Conservation (phyloP, 2,888 invertebrate species). For the Drosophila birchii region DNA sequence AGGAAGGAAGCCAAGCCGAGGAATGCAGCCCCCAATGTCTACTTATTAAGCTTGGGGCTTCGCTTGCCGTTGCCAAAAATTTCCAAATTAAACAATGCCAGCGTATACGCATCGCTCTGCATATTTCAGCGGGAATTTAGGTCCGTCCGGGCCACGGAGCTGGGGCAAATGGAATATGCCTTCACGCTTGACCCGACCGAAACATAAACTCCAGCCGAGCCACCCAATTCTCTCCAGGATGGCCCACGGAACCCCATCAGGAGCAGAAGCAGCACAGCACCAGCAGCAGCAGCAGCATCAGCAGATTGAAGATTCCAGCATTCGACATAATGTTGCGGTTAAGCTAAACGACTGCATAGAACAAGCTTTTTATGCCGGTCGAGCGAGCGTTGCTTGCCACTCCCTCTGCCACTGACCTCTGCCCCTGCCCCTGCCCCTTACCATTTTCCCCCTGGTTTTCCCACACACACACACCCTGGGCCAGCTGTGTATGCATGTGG, state of each 20-base stretch:
- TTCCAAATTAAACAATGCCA: slow-evolving; percentile 40
- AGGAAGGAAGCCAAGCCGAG: slow-evolving; percentile 1
- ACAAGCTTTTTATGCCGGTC: slow-evolving; percentile 72
- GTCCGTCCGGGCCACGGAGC: slow-evolving; percentile 28
- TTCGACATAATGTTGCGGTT: slow-evolving; percentile 82
- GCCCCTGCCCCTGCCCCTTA: background rate
- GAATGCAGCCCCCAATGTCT: slow-evolving; percentile 40
- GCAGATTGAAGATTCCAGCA: slow-evolving; percentile 78
- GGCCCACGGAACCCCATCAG: slow-evolving; percentile 19
- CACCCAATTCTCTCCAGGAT: slow-evolving; percentile 34
- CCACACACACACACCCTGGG: slow-evolving; percentile 32
- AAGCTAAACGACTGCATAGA: slow-evolving; percentile 79
- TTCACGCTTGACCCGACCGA: slow-evolving; percentile 71
- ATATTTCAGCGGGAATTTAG: slow-evolving; percentile 71
- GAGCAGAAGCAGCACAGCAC: slow-evolving; percentile 2
- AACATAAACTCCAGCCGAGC: slow-evolving; percentile 68
- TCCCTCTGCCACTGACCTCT: slow-evolving; percentile 46
- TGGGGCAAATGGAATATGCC: slow-evolving; percentile 69
- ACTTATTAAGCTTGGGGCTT: slow-evolving; percentile 33
- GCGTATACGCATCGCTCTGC: slow-evolving; percentile 46
- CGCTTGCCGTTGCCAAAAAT: slow-evolving; percentile 27
- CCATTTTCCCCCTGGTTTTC: background rate
- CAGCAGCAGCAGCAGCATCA: slow-evolving; percentile 39
- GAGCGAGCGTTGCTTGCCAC: slow-evolving; percentile 49
- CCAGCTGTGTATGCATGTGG: slow-evolving; percentile 47